Conservation (phyloP, 37 sponge, comb jelly and placozoan genomes). For the Haliclona indistincta region DNA sequence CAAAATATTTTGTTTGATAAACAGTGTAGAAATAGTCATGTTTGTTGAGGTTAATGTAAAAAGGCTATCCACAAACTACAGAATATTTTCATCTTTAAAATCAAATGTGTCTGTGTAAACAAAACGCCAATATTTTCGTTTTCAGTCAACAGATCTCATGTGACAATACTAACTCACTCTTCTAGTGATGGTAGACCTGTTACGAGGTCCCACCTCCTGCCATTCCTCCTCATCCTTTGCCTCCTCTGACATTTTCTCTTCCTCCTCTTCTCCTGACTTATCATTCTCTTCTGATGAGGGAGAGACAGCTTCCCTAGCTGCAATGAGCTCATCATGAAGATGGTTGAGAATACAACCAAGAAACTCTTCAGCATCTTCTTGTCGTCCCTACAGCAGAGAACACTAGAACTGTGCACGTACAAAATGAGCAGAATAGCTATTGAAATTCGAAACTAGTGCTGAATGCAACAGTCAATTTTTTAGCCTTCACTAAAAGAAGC, state of each 20-base stretch:
- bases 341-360: slow-evolving; percentile 83
- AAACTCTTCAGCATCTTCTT: slow-evolving; percentile 99
- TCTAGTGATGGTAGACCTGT: slow-evolving; percentile 91
- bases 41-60: too few species aligned
- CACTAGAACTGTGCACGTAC: slow-evolving; percentile 7
- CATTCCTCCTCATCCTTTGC: slow-evolving; percentile 68
- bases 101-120: too few species aligned
- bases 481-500: too few species aligned
- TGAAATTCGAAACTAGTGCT: too few species aligned
- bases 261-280: slow-evolving; percentile 7
- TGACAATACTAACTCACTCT: slow-evolving; percentile 21
- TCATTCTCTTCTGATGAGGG: background rate
- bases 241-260: background rate
- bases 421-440: background rate
- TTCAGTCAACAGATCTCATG: background rate
- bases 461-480: too few species aligned
- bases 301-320: slow-evolving; percentile 42
- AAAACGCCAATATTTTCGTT: too few species aligned
- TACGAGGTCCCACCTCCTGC: slow-evolving; percentile 94
- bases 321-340: slow-evolving; percentile 94
- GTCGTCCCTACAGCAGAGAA: slow-evolving; percentile 68
- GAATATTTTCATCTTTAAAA: too few species aligned
- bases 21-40: too few species aligned
- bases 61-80: too few species aligned
- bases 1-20: too few species aligned